Evolutionary conservation across 2,113 vertebrate species (phyloP).

Genomic region (Cynoglossus semilaevis): DNA sequence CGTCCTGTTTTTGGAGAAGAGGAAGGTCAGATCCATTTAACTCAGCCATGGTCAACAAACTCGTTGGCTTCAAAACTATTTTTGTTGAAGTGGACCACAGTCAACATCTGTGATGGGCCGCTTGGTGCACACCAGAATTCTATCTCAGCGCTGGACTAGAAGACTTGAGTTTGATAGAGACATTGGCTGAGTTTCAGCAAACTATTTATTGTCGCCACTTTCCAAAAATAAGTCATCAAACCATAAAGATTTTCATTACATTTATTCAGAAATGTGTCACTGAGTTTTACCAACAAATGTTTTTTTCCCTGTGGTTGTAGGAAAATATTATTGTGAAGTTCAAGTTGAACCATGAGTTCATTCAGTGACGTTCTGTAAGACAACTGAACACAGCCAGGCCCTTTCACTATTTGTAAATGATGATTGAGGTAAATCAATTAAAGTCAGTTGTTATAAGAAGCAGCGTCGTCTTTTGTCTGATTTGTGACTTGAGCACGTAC

Average conservation of each 20-base stretch:
- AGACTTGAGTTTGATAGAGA: background rate
- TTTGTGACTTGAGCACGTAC: no score
- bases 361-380: no score
- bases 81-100: slow-evolving; percentile 13
- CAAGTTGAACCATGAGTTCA: no score
- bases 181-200: background rate
- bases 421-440: no score
- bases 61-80: slow-evolving; percentile 18
- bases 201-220: background rate
- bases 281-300: background rate
- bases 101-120: slow-evolving; percentile 2
- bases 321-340: no score
- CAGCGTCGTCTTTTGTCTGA: no score
- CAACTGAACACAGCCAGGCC: no score
- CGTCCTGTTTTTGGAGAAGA: slow-evolving; percentile 93
- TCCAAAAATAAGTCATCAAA: background rate
- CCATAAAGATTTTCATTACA: background rate
- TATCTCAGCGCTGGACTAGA: background rate
- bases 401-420: no score
- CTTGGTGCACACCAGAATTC: slow-evolving; percentile 5
- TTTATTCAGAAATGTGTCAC: background rate
- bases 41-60: slow-evolving; percentile 26
- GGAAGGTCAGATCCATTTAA: slow-evolving; percentile 90
- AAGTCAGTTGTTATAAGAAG: no score
- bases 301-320: no score